Conservation (phyloP, 2,888 invertebrate species). For the Leucania comma region DNA sequence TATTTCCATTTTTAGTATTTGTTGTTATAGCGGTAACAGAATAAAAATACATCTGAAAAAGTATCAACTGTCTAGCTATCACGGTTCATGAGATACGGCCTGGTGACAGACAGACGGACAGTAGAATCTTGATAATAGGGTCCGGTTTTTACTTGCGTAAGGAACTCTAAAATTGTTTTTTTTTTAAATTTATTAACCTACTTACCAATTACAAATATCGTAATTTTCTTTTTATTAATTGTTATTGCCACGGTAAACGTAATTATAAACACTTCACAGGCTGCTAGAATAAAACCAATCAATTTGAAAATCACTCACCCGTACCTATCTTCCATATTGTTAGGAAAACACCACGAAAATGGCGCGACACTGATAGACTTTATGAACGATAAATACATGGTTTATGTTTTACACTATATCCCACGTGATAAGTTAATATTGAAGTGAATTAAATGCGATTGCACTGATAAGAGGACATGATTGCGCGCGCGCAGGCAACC, state of each 20-base stretch:
- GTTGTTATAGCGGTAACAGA: no score
- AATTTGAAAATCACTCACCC: conserved; percentile 55
- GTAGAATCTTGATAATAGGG: no score
- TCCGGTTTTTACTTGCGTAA: no score
- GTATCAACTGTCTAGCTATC: no score
- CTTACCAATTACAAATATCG: no score
- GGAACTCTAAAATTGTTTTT: no score
- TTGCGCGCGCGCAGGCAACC: conserved; percentile 51
- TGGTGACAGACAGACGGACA: no score
- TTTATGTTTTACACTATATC: conserved; percentile 23
- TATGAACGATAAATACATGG: conserved; percentile 69
- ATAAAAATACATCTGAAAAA: no score
- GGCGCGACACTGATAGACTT: conserved; percentile 75
- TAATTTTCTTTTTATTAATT: neutral
- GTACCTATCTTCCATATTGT: conserved; percentile 73
- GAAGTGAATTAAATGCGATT: conserved; percentile 32
- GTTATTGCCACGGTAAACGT: neutral
- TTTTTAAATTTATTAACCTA: no score
- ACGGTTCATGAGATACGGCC: no score
- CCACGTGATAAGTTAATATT: conserved; percentile 34
- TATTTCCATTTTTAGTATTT: no score
- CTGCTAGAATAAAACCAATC: neutral
- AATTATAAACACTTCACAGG: neutral
- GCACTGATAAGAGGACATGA: conserved; percentile 50
- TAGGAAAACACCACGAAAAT: conserved; percentile 82